phyloP scores from a whole-genome alignment of 2,113 vertebrate genomes.

The Sturnira hondurensis region DNA sequence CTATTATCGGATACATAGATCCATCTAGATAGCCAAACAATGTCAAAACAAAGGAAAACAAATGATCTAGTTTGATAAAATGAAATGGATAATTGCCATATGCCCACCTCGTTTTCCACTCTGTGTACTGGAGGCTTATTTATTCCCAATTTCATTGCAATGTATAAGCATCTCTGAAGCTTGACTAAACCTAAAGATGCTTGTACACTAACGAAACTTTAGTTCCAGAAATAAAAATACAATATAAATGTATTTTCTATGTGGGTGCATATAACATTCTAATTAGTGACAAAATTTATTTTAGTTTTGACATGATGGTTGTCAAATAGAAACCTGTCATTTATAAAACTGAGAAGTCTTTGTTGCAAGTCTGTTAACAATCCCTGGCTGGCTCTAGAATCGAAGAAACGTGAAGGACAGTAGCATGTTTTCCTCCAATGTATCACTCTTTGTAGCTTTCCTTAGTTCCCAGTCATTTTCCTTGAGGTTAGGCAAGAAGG shows the following conservation, averaged over 20 bases:
- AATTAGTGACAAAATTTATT: constrained; percentile 5
- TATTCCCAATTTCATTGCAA: constrained; percentile 32
- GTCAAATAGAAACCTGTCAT: neutral
- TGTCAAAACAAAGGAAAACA: constrained; percentile 46
- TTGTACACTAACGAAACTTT: neutral
- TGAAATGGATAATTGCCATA: constrained; percentile 37
- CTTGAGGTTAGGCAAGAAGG: neutral
- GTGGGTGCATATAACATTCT: neutral
- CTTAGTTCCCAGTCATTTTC: neutral
- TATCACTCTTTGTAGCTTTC: neutral
- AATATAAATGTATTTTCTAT: constrained; percentile 26
- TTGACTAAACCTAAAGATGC: neutral
- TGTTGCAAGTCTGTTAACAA: neutral
- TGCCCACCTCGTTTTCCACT: neutral
- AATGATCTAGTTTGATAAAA: constrained; percentile 23
- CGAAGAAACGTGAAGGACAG: neutral
- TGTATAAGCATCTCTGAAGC: neutral
- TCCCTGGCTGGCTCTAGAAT: neutral
- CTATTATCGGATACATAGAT: neutral
- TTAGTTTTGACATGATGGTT: constrained; percentile 22
- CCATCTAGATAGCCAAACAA: constrained; percentile 1
- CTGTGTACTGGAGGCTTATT: neutral
- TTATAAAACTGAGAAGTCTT: constrained; percentile 1
- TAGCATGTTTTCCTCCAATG: neutral
- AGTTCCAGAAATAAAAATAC: constrained; percentile 28